Base-by-base conservation (phyloP, 2,888 invertebrate genomes). In the Meteorus cinctellus region DNA sequence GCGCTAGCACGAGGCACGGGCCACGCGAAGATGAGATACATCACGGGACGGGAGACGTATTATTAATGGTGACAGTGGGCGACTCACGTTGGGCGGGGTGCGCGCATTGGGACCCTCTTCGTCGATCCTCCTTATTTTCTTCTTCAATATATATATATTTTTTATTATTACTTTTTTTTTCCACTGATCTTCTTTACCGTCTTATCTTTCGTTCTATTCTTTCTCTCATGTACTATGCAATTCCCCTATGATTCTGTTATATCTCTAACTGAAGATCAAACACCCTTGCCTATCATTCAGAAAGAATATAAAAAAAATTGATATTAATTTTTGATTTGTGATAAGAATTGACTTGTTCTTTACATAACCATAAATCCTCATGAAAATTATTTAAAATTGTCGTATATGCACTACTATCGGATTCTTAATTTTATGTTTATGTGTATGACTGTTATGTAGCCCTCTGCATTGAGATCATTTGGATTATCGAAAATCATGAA, bases 11-110 rank as follows among this genome's bases (percentile, higher is more conserved):
- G 55, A 55, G 55, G 79, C 76, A 76, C 80, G 79, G 76, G 78
- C 81, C 79, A 80, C 82, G 84, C 81, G 82, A 78, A 84, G 87
- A 88, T 88, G 88, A 89, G 89, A 89, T 89, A 89, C 88, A 89
- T 89, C 89, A 89, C 87, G 86, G 85, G 85, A 88, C 88, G 87
- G 86, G 87, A 88, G 89, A 89, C 89, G 88, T 89, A 89, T 89
- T 89, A 89, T 89, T 89, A 89, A 89, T 89, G 89, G 89, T 89
- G 89, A 89, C 89, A 89, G 89, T 89, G 89, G 89, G 89, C 89
- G 89, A 89, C 89, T 85, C 86, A 83, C 84, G 86, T 86, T 89
- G 89, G 88, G 89, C 89, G 89, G 89, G 88, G 87, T 88, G 86
- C 83, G 81, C 84, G 19, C 55, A 24, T 55, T 55, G 75, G 72